Base-by-base conservation (phyloP, 1,140 invertebrate species). In the Aphis gossypii region DNA sequence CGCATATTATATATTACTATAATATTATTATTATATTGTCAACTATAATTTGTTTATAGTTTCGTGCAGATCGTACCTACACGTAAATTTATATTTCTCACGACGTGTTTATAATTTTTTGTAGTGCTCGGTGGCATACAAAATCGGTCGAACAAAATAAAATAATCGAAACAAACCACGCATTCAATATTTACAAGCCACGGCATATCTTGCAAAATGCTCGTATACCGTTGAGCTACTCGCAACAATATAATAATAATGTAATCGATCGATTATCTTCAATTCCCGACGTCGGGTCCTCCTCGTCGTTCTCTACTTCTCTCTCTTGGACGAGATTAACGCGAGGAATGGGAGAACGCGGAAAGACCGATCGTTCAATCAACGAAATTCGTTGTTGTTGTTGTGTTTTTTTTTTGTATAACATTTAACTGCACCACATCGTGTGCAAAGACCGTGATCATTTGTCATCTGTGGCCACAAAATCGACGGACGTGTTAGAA, bases 181-280 rank as follows among this genome's bases (percentile, higher is more conserved):
- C 60, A n/a, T 76, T 76, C 14, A 68, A 76, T 1, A 35, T 76
- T 76, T 76, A 76, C n/a, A 35, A 76, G 14, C 6, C 30, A 6
- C 11, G 30, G 30, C 9, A 30, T 60, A 60, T 30, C 56, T 60
- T 60, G 56, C 30, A 68, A 76, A 46, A 76, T n/a, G 60, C 60
- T 76, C 14, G 60, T 18, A 56, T 56, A 68, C 30, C 30, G 14
- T 18, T n/a, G 60, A 18, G 14, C 20, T 18, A 5, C n/a, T 5
- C n/a, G 14, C 30, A 18, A 76, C 30, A n/a, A 9, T 11, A n/a
- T 76, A 68, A 76, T n/a, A 76, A 46, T 86, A 44, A 46, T 86
- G 23, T 35, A 86, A 44, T 25, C 83, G 38, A 86, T 86, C 83
- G 83, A 86, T 86, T 84, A 44, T 86, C 83, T 86, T 86, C 38